Evolutionary conservation across 2,888 invertebrate genomes (phyloP).

Genomic region (Physocephala rufipes): DNA sequence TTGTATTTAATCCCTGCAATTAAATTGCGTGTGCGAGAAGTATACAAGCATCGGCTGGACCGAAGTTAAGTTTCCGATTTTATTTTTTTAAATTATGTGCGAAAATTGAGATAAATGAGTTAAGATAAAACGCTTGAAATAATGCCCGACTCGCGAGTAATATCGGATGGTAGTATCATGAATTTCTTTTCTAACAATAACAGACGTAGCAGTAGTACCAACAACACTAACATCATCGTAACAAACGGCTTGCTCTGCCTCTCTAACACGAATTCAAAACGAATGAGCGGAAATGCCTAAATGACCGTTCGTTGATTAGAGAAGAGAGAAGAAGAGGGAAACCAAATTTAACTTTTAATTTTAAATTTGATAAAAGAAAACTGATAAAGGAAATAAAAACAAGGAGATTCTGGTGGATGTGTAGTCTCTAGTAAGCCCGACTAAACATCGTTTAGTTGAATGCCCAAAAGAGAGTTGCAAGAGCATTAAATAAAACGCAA

Average conservation of each 20-base stretch:
- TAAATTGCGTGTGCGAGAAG: too few species aligned
- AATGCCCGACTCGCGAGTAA: background rate
- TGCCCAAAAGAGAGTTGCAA: slow-evolving; percentile 15
- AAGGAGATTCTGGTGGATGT: slow-evolving; percentile 6
- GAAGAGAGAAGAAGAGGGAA: background rate
- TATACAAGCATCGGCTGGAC: too few species aligned
- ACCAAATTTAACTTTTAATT: too few species aligned
- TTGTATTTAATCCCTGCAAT: too few species aligned
- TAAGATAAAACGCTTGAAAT: slow-evolving; percentile 39
- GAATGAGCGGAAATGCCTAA: background rate
- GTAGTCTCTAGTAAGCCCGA: too few species aligned
- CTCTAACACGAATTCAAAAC: slow-evolving; percentile 4
- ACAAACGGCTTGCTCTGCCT: background rate
- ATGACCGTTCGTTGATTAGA: slow-evolving; percentile 16
- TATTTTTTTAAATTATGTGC: slow-evolving; percentile 18
- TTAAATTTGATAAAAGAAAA: background rate
- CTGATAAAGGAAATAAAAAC: background rate
- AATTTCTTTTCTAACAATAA: background rate
- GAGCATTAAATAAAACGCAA: slow-evolving; percentile 17
- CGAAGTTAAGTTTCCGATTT: background rate
- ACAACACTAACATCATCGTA: background rate
- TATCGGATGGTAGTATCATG: background rate
- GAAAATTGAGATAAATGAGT: slow-evolving; percentile 45
- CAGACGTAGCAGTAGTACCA: too few species aligned
- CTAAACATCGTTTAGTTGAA: background rate